Conservation (phyloP, 2,888 invertebrate genomes). For the Mythimna ferrago region DNA sequence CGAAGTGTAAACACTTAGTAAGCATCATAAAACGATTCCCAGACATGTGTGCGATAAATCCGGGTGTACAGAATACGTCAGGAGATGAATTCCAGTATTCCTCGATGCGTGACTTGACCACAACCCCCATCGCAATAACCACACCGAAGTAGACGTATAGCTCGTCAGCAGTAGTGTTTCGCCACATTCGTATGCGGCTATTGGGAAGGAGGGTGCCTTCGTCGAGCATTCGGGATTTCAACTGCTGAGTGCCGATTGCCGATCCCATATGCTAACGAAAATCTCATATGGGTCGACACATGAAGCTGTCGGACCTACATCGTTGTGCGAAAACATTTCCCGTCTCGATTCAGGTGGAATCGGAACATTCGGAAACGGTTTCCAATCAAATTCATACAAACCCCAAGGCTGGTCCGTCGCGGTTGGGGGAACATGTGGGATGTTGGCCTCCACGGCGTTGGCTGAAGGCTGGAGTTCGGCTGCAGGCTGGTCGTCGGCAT, state of each 20-base stretch:
- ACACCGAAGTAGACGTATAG: not conserved
- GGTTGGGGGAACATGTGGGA: too few relatives aligned
- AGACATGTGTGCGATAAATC: not conserved
- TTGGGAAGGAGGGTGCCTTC: not conserved
- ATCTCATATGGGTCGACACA: slow-evolving; percentile 2
- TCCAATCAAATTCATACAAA: too few relatives aligned
- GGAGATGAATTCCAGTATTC: too few relatives aligned
- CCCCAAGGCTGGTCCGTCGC: too few relatives aligned
- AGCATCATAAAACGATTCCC: not conserved
- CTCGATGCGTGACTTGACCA: too few relatives aligned
- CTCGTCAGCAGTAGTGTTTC: not conserved
- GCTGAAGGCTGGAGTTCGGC: too few relatives aligned
- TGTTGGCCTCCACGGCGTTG: too few relatives aligned
- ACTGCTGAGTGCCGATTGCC: not conserved
- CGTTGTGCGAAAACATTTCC: too few relatives aligned
- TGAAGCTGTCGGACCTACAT: slow-evolving; percentile 3
- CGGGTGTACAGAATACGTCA: too few relatives aligned
- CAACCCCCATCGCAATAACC: too few relatives aligned
- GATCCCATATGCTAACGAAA: slow-evolving; percentile 5
- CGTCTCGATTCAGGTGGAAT: not conserved
- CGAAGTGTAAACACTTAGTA: not conserved
- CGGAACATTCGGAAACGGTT: slow-evolving; percentile 2
- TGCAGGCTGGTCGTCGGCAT: slow-evolving; percentile 8
- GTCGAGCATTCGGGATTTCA: not conserved
- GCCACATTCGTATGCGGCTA: not conserved